A percentile compares a stretch with the other conserved stretches of the same genome.
Evolutionary conservation across 2,113 vertebrate species (phyloP).

Genomic region (Heterotilapia buettikoferi): DNA sequence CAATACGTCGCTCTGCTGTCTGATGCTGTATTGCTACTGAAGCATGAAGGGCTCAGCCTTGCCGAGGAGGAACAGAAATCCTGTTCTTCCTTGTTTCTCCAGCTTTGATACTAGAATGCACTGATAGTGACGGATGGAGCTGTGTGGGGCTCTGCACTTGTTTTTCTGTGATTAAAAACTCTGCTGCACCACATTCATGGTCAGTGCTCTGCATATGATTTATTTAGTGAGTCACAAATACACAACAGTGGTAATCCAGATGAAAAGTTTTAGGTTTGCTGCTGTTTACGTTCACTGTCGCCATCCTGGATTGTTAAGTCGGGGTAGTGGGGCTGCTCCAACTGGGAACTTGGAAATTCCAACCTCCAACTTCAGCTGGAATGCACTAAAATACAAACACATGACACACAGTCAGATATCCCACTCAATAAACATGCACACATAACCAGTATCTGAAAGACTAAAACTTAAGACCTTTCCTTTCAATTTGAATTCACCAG

Average conservation of each 20-base stretch:
- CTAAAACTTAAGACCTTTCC: neutral
- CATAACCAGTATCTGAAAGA: neutral
- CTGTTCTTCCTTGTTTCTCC: neutral
- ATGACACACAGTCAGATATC: neutral
- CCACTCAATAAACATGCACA: neutral
- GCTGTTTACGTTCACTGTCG: neutral
- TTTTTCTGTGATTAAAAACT: neutral
- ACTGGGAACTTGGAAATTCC: neutral
- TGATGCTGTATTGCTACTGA: accelerated
- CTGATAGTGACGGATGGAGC: neutral
- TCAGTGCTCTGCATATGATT: neutral
- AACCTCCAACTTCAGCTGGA: neutral
- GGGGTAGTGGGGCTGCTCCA: neutral
- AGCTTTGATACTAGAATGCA: neutral
- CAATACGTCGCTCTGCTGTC: neutral
- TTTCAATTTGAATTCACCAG: neutral
- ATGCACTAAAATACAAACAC: neutral
- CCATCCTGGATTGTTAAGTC: neutral
- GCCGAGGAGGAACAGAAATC: neutral
- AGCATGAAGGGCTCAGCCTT: accelerated
- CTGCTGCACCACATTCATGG: neutral
- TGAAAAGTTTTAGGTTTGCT: neutral
- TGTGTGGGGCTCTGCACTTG: neutral
- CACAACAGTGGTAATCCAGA: neutral
- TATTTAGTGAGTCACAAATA: neutral